Conservation (phyloP, 1,140 invertebrate genomes). For the Drosophila leontia region DNA sequence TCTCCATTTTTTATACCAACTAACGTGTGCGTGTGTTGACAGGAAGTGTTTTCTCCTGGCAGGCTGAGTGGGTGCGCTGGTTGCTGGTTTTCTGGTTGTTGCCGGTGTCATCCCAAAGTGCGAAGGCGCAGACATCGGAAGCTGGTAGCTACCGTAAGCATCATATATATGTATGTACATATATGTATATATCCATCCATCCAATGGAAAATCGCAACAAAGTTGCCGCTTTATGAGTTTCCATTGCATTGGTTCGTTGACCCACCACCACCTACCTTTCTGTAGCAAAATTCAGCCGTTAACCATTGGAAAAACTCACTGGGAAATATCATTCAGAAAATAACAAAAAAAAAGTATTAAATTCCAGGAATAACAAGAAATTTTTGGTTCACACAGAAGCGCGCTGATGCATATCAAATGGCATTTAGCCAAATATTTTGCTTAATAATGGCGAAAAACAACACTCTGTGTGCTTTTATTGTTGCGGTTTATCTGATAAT, state of each 20-base stretch:
- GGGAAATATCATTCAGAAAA: not conserved
- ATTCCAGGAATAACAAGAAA: slow-evolving; percentile 6
- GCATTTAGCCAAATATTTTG: slow-evolving; percentile 11
- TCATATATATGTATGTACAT: slow-evolving; percentile 9
- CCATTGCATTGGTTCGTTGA: slow-evolving; percentile 53
- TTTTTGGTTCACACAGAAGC: slow-evolving; percentile 14
- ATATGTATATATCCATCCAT: not conserved
- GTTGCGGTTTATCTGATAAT: not conserved
- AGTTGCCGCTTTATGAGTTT: slow-evolving; percentile 67
- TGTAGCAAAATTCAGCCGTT: not conserved
- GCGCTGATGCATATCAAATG: slow-evolving; percentile 10
- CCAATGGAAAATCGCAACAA: slow-evolving; percentile 46
- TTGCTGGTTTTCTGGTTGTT: slow-evolving; percentile 17
- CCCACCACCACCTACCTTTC: not conserved
- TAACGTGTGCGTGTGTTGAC: slow-evolving; percentile 40
- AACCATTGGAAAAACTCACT: slow-evolving; percentile 17
- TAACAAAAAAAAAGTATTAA: not conserved
- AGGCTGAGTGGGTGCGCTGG: slow-evolving; percentile 24
- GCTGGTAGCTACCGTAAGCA: slow-evolving; percentile 38
- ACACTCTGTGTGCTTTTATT: not conserved
- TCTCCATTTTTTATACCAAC: slow-evolving; percentile 6
- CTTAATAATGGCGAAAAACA: slow-evolving; percentile 1
- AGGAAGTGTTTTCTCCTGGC: slow-evolving; percentile 50
- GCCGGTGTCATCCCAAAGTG: slow-evolving; percentile 43
- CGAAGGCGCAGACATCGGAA: slow-evolving; percentile 59